Base-by-base conservation (phyloP, 2,797 vertebrate genomes). In the Alfaro cultratus region DNA sequence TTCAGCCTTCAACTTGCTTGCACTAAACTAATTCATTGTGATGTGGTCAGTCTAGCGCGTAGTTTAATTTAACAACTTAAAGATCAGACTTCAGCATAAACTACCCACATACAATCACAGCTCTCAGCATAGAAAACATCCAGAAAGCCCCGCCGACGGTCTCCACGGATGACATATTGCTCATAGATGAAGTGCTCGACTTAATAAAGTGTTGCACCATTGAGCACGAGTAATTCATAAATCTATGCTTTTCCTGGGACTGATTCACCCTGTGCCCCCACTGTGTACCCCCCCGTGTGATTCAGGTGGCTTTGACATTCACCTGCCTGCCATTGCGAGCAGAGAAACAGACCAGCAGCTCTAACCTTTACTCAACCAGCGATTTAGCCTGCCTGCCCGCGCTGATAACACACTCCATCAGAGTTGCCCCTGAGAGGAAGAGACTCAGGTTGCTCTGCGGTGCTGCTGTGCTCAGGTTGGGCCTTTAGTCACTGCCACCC, bases 311-410 rank as follows among this genome's bases (percentile, higher is more conserved):
- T 91, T 82, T 94, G 92, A 92, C 93, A 93, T 93, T 94, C 91
- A 94, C 93, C 92, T 84, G 78, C 79, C 83, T 87, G 86, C 87
- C 85, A 87, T 93, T 75, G 46, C 55, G 78, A 86, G 85, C 79
- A 47, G 82, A 83, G 88, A 84, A 94, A 86, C 91, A 92, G 85
- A 88, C 88, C 91, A 79, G 91, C 83, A 75, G 83, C 87, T 87
- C 75, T 93, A 93, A 94, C 93, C 94, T 94, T 95, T 93, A 88
- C 89, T 92, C 88, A 89, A 91, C 89, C 80, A 79, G 79, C 90
- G 90, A 93, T 93, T 94, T 93, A 92, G 88, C 87, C 82, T 75
- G 92, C 89, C 87, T 94, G 93, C 91, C 89, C 74, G 73, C 76
- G 57, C 92, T 86, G 93, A 94, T 94, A 94, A 93, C 89, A 76